Evolutionary conservation across 1,140 invertebrate genomes (phyloP).

Genomic region (Ceratitis capitata): DNA sequence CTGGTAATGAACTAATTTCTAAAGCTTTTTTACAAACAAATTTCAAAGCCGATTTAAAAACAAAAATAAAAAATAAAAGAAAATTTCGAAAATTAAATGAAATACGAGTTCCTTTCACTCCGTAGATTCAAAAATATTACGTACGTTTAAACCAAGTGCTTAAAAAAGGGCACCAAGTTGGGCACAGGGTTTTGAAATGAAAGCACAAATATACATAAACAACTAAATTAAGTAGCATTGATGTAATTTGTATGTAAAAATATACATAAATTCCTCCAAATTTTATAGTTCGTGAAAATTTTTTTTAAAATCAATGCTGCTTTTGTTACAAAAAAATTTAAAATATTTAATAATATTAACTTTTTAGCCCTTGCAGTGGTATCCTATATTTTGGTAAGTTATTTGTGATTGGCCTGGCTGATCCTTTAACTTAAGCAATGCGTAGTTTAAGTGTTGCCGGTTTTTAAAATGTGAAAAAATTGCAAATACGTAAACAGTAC

Average conservation of each 20-base stretch:
- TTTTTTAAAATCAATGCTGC: slow-evolving; percentile 41
- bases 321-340: slow-evolving; percentile 17
- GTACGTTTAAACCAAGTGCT: no score
- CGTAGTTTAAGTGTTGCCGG: not conserved
- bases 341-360: slow-evolving; percentile 55
- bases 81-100: no score
- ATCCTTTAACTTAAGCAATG: slow-evolving; percentile 40
- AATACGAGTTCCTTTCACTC: no score
- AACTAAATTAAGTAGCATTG: not conserved
- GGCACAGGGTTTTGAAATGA: not conserved
- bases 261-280: no score
- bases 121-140: no score
- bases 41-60: no score
- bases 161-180: not conserved
- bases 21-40: no score
- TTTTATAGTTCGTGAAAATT: not conserved
- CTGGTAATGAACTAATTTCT: not conserved
- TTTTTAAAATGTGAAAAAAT: slow-evolving; percentile 31
- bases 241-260: no score
- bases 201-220: not conserved
- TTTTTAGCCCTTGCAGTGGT: slow-evolving; percentile 60
- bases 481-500: slow-evolving; percentile 29
- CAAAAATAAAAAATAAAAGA: no score
- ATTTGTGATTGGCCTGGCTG: slow-evolving; percentile 59
- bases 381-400: slow-evolving; percentile 59